Conservation (phyloP, 2,797 vertebrate genomes). For the Crocodylus rhombifer region DNA sequence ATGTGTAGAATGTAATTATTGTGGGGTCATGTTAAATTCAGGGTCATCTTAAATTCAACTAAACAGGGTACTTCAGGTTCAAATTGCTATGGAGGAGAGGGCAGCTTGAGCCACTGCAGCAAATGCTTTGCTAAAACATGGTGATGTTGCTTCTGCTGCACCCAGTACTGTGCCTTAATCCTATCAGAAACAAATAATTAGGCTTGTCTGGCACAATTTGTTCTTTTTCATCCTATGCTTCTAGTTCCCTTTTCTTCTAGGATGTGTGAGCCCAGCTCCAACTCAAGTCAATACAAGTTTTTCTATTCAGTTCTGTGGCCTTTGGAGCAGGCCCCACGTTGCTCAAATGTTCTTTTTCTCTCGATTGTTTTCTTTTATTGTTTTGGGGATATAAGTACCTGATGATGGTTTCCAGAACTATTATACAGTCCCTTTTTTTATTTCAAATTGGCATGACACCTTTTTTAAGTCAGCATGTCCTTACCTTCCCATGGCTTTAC, state of each 20-base stretch:
- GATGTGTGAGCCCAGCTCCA: neutral
- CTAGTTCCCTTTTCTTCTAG: neutral
- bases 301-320: neutral
- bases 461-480: neutral
- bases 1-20: no score
- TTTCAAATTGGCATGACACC: neutral
- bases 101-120: neutral
- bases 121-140: neutral
- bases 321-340: neutral
- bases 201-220: neutral
- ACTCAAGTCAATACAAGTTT: neutral
- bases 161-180: conserved; percentile 8
- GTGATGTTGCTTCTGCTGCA: neutral
- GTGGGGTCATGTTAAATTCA: no score
- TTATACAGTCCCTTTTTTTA: neutral
- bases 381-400: neutral
- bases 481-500: neutral
- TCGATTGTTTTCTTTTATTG: neutral
- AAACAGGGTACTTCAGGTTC: neutral
- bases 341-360: neutral
- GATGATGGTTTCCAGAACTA: neutral
- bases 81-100: neutral
- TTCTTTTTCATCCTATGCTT: neutral
- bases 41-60: no score
- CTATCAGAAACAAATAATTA: neutral